A percentile compares a stretch with the other conserved stretches of the same genome.
phyloP scores from a whole-genome alignment of 1,140 invertebrate genomes.

The Drosophila sproati region DNA sequence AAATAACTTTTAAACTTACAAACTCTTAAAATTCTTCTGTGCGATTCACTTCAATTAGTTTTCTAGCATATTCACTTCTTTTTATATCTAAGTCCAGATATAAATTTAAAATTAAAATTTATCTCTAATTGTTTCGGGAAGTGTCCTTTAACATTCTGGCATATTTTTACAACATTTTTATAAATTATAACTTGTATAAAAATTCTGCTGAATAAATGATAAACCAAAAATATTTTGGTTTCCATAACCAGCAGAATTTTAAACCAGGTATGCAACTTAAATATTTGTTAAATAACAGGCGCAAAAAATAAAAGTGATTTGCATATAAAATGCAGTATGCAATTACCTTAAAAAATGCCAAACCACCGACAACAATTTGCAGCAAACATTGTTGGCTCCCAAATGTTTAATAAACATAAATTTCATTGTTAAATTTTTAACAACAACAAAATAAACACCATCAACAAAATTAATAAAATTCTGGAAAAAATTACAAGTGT shows the following conservation, averaged over 20 bases:
- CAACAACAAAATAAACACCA: constrained; percentile 15
- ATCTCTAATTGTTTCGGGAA: too few relatives aligned
- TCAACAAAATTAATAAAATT: not conserved
- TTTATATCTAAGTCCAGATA: too few relatives aligned
- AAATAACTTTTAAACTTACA: too few relatives aligned
- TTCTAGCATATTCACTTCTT: too few relatives aligned
- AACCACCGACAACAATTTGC: constrained; percentile 34
- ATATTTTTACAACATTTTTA: not conserved
- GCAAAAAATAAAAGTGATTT: not conserved
- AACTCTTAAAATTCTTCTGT: too few relatives aligned
- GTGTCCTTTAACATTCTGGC: too few relatives aligned
- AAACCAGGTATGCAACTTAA: constrained; percentile 12
- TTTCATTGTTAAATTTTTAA: constrained; percentile 18
- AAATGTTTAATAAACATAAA: constrained; percentile 56
- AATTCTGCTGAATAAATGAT: not conserved
- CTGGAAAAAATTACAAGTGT: constrained; percentile 16
- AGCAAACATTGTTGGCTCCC: constrained; percentile 7
- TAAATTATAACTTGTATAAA: not conserved
- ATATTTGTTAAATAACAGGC: constrained; percentile 27
- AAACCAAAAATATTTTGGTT: not conserved
- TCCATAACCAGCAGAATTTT: not conserved
- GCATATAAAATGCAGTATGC: constrained; percentile 59
- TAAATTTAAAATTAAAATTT: too few relatives aligned
- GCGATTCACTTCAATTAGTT: too few relatives aligned
- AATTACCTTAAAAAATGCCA: constrained; percentile 44